A percentile compares a stretch with the other conserved stretches of the same genome.
Evolutionary conservation across 2,113 vertebrate species (phyloP).

Genomic region (Nasalis larvatus): DNA sequence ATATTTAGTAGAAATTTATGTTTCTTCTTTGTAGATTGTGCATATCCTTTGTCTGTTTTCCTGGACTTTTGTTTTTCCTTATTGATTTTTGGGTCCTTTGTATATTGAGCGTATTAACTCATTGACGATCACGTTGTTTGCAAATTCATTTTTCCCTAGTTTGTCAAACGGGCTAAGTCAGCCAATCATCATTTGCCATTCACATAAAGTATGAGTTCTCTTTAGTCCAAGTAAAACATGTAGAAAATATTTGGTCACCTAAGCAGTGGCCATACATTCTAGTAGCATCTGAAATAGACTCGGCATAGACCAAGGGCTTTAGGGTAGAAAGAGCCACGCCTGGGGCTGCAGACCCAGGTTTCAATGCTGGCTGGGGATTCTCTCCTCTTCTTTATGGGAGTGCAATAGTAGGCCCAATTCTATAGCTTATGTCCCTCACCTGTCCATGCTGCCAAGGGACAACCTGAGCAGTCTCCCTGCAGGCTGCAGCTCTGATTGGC

Average conservation of each 20-base stretch:
- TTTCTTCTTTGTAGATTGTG: fast-evolving
- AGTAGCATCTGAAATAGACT: fast-evolving
- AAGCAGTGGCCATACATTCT: fast-evolving
- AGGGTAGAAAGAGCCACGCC: background rate
- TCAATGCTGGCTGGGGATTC: background rate
- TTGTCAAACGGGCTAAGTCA: background rate
- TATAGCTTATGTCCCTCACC: too few species aligned
- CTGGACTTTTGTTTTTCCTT: background rate
- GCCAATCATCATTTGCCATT: background rate
- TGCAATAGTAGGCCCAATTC: background rate
- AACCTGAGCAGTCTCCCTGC: fast-evolving
- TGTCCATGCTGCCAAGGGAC: fast-evolving
- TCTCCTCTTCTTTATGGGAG: fast-evolving
- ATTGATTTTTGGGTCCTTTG: too few species aligned
- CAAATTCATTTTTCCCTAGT: background rate
- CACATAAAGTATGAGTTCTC: background rate
- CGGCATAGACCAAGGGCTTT: fast-evolving
- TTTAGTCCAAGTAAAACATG: background rate
- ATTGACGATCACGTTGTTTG: too few species aligned
- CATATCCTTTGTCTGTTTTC: background rate
- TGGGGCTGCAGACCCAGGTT: too few species aligned
- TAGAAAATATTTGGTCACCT: fast-evolving
- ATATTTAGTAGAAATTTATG: fast-evolving
- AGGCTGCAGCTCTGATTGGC: background rate
- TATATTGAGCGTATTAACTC: too few species aligned